Evolutionary conservation across 2,113 vertebrate species (phyloP).

Genomic region (Symphodus melops): DNA sequence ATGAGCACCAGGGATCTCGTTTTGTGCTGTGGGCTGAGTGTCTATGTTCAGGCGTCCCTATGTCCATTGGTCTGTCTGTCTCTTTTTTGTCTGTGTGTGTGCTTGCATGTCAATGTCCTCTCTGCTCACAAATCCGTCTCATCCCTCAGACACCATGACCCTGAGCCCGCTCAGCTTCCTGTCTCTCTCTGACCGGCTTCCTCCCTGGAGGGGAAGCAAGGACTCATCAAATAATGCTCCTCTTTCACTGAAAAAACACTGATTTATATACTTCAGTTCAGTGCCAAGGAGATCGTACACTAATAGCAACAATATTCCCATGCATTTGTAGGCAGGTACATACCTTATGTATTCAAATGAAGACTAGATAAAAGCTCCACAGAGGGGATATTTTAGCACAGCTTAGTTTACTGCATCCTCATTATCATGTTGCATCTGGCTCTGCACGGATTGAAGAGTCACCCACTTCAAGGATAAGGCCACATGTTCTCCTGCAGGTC

Average conservation of each 20-base stretch:
- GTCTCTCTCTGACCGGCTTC: slow-evolving; percentile 74
- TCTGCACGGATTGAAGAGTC: slow-evolving; percentile 11
- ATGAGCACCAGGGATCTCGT: slow-evolving; percentile 66
- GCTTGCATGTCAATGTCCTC: slow-evolving; percentile 72
- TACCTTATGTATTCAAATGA: slow-evolving; percentile 3
- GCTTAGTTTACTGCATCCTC: slow-evolving; percentile 30
- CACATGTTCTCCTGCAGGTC: slow-evolving; percentile 21
- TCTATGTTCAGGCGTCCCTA: neutral
- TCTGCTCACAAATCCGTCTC: slow-evolving; percentile 72
- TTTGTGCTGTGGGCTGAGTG: slow-evolving; percentile 39
- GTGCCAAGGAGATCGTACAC: slow-evolving; percentile 33
- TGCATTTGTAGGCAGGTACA: slow-evolving; percentile 19
- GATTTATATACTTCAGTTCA: slow-evolving; percentile 66
- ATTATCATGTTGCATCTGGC: slow-evolving; percentile 47
- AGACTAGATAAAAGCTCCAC: slow-evolving; percentile 10
- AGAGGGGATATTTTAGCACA: neutral
- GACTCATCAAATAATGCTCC: slow-evolving; percentile 71
- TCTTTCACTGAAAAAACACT: slow-evolving; percentile 63
- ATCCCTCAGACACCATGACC: slow-evolving; percentile 78
- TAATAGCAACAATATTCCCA: slow-evolving; percentile 22
- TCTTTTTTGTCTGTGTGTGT: slow-evolving; percentile 14
- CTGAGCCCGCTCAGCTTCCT: slow-evolving; percentile 76
- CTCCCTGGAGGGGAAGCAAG: slow-evolving; percentile 70
- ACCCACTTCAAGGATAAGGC: slow-evolving; percentile 50
- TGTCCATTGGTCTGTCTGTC: neutral